Percentiles rank a stretch among this genome's conserved stretches.
phyloP scores from a whole-genome alignment of 2,797 vertebrate species.

The Sciaenops ocellatus region DNA sequence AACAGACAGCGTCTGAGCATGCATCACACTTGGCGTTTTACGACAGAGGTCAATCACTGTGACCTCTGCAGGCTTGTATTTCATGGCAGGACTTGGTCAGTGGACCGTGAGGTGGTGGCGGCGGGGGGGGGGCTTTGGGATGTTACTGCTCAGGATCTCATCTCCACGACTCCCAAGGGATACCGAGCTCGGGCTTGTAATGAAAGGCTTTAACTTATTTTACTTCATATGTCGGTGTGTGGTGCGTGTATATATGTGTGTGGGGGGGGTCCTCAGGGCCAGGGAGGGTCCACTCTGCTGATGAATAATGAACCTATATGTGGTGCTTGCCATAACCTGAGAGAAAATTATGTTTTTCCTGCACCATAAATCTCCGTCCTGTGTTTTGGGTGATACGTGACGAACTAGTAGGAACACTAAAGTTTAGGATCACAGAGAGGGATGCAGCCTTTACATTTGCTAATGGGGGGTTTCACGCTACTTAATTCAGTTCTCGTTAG shows the following conservation, averaged over 20 bases:
- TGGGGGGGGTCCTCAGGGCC: not conserved
- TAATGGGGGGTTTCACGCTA: not conserved
- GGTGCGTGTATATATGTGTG: not conserved
- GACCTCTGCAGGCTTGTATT: conserved; percentile 74
- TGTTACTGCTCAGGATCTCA: conserved; percentile 71
- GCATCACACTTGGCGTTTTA: conserved; percentile 73
- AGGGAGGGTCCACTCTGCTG: conserved; percentile 8
- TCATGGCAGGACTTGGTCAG: conserved; percentile 63
- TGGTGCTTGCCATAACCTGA: conserved; percentile 47
- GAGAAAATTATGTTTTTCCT: conserved; percentile 49
- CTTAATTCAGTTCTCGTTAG: conserved; percentile 10
- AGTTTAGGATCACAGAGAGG: conserved; percentile 32
- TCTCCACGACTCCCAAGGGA: conserved; percentile 68
- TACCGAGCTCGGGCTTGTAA: conserved; percentile 55
- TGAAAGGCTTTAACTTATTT: conserved; percentile 74
- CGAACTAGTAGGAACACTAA: conserved; percentile 43
- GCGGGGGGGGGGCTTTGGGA: conserved; percentile 33
- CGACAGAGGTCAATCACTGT: conserved; percentile 76
- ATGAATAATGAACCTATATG: conserved; percentile 59
- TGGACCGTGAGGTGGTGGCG: conserved; percentile 51
- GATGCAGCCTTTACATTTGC: not conserved
- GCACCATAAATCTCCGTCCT: conserved; percentile 41
- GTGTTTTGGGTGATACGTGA: conserved; percentile 41
- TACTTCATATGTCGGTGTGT: conserved; percentile 12
- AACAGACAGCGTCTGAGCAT: conserved; percentile 58